phyloP scores from a whole-genome alignment of 2,113 vertebrate genomes.

The Scartelaos histophorus region DNA sequence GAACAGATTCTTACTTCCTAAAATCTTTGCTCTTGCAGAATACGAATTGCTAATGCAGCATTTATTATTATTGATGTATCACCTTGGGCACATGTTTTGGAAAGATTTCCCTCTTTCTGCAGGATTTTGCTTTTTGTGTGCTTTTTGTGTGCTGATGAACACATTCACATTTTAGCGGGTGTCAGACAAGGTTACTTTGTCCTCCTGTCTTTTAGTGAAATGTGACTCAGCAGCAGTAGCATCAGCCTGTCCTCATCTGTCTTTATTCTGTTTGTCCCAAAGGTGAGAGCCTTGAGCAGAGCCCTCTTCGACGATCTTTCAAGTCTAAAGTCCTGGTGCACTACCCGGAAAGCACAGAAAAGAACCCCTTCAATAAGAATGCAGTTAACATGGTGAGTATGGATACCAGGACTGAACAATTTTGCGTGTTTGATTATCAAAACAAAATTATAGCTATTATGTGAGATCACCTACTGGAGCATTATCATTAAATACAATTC shows the following conservation, averaged over 20 bases:
- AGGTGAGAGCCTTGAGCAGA: conserved; percentile 98
- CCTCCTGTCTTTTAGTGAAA: conserved; percentile 16
- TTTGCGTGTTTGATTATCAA: background rate
- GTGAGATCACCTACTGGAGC: too few relatives aligned
- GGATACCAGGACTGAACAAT: background rate
- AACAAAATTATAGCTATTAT: background rate
- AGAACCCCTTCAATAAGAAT: conserved; percentile 94
- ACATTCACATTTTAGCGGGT: conserved; percentile 5
- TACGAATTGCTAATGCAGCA: conserved; percentile 12
- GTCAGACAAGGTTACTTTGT: conserved; percentile 24
- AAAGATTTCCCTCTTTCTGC: conserved; percentile 28
- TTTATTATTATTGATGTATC: conserved; percentile 26
- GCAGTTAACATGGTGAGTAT: conserved; percentile 94
- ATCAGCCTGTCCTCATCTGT: background rate
- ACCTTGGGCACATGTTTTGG: conserved; percentile 35
- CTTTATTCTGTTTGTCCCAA: conserved; percentile 29
- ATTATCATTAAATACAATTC: too few relatives aligned
- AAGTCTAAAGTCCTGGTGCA: conserved; percentile 96
- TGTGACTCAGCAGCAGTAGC: conserved; percentile 12
- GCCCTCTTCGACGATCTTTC: conserved; percentile 92
- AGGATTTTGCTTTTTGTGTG: conserved; percentile 17
- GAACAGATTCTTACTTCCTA: background rate
- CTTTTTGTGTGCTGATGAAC: conserved; percentile 19
- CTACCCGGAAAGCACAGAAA: conserved; percentile 93
- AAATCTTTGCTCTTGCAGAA: background rate